Base-by-base conservation (phyloP, 2,888 invertebrate species). In the Blastobasis adustella region DNA sequence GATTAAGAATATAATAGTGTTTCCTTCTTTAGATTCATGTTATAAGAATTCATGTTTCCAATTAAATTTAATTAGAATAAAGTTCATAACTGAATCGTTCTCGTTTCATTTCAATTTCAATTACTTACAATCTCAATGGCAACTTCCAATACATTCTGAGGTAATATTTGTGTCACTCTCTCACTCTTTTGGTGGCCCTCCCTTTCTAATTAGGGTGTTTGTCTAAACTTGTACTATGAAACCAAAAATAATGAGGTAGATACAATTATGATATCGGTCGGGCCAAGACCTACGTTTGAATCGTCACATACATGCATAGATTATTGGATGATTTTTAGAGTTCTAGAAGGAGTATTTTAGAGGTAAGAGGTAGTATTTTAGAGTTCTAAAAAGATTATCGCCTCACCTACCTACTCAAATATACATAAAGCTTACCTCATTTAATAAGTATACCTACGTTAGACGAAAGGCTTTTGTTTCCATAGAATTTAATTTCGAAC, bases 41-140 rank as follows among this genome's bases (percentile, higher is more conserved):
- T 86, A 84, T 86, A 83, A 85, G 82, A 78, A 82, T 86, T 85
- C 86, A 88, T 87, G 86, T 88, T 88, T 88, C 87, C 88, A 88
- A 83, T 79, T 86, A 85, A 79, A 83, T 75, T 77, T 85, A 86
- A 87, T 82, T 88, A 88, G 87, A 88, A 87, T 82, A 76, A 79
- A 86, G 80, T 78, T 85, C 84, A 85, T 88, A 82, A 86, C 85
- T 82, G 80, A 84, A 51, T 62, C 57, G 23, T 53, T 59, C 54
- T 72, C 62, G 77, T 85, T 79, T 85, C 71, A 79, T 82, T 82
- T 60, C 23, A 23, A 23, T 23, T 40, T 42, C 5, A 10, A 5
- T 5, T 10, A 47, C 9, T 7, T 47, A 37, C 5, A 8, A 10
- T 10, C 7, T 44, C 1, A 10, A 1, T 10, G 42, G 0, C 9